Conservation (phyloP, 2,888 invertebrate genomes). For the Cabera pusaria region DNA sequence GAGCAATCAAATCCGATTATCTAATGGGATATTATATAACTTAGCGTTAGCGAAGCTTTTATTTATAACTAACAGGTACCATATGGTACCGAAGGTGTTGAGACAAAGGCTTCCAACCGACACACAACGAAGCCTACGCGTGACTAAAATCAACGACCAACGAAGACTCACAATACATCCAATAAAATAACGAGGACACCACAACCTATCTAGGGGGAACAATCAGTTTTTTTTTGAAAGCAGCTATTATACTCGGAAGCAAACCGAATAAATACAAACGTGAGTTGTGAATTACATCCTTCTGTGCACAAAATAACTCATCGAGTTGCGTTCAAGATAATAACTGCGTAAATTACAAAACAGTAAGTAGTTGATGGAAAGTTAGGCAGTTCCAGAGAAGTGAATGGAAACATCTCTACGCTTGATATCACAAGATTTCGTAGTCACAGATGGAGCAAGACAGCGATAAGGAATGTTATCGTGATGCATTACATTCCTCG, state of each 20-base stretch:
- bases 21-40: too few species aligned
- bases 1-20: background rate
- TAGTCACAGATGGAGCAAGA: constrained; percentile 29
- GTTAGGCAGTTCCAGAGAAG: constrained; percentile 21
- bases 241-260: background rate
- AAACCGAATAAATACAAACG: background rate
- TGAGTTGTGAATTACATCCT: too few species aligned
- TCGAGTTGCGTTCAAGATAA: background rate
- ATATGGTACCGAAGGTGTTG: constrained; percentile 11
- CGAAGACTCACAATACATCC: constrained; percentile 48
- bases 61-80: constrained; percentile 6
- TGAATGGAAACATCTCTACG: constrained; percentile 37
- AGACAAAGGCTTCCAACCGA: constrained; percentile 52
- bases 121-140: constrained; percentile 64
- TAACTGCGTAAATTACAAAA: constrained; percentile 2
- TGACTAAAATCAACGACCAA: constrained; percentile 64
- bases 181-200: constrained; percentile 48
- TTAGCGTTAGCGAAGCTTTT: too few species aligned
- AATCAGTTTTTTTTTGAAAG: constrained; percentile 17
- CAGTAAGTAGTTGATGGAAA: constrained; percentile 3
- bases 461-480: constrained; percentile 46
- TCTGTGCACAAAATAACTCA: background rate
- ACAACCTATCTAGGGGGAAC: constrained; percentile 41
- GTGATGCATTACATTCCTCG: constrained; percentile 41
- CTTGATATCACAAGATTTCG: constrained; percentile 28